These are phyloP conservation scores for Neelides sp. DNA, from an alignment of 1,140 invertebrate species.

Conservation along the genomic window DNA sequence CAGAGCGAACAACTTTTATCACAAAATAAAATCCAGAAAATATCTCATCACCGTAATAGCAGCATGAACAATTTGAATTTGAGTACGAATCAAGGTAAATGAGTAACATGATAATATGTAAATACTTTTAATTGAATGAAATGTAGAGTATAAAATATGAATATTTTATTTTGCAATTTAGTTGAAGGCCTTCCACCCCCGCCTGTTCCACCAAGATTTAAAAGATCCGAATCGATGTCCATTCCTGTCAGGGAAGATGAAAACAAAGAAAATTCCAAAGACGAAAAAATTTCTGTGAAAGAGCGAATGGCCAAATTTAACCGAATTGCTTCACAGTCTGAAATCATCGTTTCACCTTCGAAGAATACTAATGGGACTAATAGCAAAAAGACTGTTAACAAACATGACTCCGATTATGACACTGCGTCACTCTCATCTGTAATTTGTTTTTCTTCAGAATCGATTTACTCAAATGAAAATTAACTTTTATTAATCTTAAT, in stretches of 20 bases:
- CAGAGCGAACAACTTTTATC: too few species aligned
- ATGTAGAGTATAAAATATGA: too few species aligned
- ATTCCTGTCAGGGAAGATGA: not conserved
- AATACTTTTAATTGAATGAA: too few species aligned
- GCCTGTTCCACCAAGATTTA: conserved; percentile 21
- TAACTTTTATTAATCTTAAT: not conserved
- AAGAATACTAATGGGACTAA: conserved; percentile 41
- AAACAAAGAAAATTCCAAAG: conserved; percentile 18
- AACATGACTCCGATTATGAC: conserved; percentile 55
- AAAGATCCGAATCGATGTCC: conserved; percentile 13
- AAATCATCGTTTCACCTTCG: conserved; percentile 39
- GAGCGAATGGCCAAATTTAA: conserved; percentile 86
- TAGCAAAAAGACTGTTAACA: conserved; percentile 41
- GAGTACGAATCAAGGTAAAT: too few species aligned
- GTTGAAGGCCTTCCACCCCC: conserved; percentile 12
- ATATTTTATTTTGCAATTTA: too few species aligned
- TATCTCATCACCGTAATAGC: too few species aligned
- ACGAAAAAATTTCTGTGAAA: conserved; percentile 63
- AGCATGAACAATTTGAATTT: too few species aligned
- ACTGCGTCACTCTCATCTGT: conserved; percentile 53
- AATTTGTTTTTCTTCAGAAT: conserved; percentile 36
- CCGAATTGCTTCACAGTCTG: conserved; percentile 67
- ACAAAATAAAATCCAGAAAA: too few species aligned
- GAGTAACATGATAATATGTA: too few species aligned
- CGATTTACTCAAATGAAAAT: not conserved